Percentiles rank a stretch among this genome's conserved stretches.
phyloP scores from a whole-genome alignment of 2,888 invertebrate species.

The Stictocephala bisonia region DNA sequence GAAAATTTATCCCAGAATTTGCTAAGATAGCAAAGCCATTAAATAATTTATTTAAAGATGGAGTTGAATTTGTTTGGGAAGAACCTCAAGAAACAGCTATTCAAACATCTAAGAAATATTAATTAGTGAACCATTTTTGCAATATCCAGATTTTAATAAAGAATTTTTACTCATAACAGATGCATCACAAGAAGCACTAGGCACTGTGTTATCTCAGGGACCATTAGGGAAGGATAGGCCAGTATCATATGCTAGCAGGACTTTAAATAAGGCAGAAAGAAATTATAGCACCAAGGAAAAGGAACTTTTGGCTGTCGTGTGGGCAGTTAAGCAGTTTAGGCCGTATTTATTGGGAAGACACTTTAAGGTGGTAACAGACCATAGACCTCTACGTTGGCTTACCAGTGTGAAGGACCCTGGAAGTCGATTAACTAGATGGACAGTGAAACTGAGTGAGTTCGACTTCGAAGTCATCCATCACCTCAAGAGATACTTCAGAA shows the following conservation, averaged over 20 bases:
- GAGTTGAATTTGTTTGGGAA: background rate
- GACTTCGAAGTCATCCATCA: no score
- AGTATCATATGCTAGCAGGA: background rate
- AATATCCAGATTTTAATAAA: background rate
- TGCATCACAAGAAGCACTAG: background rate
- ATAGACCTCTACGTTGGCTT: background rate
- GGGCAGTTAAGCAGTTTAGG: background rate
- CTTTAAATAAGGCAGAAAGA: background rate
- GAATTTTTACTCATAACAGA: background rate
- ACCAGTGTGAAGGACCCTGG: background rate
- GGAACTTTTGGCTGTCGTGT: background rate
- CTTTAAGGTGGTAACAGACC: background rate
- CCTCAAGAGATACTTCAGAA: no score
- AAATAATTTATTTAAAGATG: background rate
- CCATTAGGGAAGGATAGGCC: background rate
- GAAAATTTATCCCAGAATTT: background rate
- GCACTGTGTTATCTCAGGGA: background rate
- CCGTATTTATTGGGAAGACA: background rate
- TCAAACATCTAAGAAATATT: background rate
- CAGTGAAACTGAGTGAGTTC: no score
- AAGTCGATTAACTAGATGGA: no score
- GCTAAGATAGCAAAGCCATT: background rate
- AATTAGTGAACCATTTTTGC: background rate
- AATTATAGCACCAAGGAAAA: background rate
- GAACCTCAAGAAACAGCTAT: background rate